Percentiles rank a stretch among this genome's conserved stretches.
Conservation (phyloP, 2,113 vertebrate species). For the Cheirogaleus medius region DNA sequence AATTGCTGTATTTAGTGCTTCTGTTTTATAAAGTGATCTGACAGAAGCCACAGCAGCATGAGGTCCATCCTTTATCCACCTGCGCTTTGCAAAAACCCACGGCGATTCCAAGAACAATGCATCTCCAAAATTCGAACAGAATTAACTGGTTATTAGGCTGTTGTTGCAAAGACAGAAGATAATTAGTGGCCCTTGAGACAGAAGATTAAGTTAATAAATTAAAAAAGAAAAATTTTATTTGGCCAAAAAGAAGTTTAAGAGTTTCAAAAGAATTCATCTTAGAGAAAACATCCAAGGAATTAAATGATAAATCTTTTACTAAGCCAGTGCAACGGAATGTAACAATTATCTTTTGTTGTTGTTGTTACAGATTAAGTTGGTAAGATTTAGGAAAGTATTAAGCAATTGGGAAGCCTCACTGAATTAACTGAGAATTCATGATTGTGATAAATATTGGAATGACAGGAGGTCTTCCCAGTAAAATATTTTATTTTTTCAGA, state of each 20-base stretch:
- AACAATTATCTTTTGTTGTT: not conserved
- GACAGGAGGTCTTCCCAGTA: not conserved
- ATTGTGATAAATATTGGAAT: not conserved
- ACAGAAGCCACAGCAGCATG: conserved; percentile 73
- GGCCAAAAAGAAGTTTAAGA: not conserved
- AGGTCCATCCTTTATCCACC: conserved; percentile 64
- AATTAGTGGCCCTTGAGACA: conserved; percentile 32
- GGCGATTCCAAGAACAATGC: conserved; percentile 58
- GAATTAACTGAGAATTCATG: not conserved
- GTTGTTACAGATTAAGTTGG: not conserved
- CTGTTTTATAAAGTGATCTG: conserved; percentile 37
- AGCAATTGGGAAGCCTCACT: not conserved
- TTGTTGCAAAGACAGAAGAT: conserved; percentile 44
- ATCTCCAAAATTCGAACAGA: conserved; percentile 1
- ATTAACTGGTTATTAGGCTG: conserved; percentile 51
- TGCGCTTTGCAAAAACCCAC: conserved; percentile 59
- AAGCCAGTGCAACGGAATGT: not conserved
- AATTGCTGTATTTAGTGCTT: conserved; percentile 49
- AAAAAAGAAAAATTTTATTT: conserved; percentile 39
- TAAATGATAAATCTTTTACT: not conserved
- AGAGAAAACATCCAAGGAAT: conserved; percentile 33
- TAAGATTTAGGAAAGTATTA: conserved; percentile 3
- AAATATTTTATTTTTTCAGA: not conserved
- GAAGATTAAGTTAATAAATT: conserved; percentile 39
- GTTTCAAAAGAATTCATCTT: conserved; percentile 34